These are phyloP conservation scores for Sesamia inferens DNA, from an alignment of 2,888 invertebrate species.

Conservation along the genomic window DNA sequence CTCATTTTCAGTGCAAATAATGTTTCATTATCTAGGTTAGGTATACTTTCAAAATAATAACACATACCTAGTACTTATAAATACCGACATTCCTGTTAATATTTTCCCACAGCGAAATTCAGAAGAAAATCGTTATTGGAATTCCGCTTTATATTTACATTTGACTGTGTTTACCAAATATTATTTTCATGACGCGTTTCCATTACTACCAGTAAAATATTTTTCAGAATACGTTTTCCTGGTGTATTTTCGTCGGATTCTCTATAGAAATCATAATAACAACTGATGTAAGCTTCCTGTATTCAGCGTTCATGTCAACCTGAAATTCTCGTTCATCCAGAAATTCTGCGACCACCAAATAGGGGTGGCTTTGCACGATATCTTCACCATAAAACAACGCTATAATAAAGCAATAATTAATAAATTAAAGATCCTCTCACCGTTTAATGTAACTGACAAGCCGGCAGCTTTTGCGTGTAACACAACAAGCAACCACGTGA, in stretches of 20 bases:
- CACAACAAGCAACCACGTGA: slow-evolving; percentile 51
- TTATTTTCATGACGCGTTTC: slow-evolving; percentile 29
- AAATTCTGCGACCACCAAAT: slow-evolving; percentile 2
- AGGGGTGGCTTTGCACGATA: not conserved
- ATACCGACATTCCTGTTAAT: not conserved
- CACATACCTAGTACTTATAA: not conserved
- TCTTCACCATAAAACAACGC: not conserved
- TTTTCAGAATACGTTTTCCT: slow-evolving; percentile 26
- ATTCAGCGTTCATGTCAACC: not conserved
- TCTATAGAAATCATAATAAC: slow-evolving; percentile 26
- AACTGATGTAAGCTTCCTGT: slow-evolving; percentile 24
- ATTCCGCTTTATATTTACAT: slow-evolving; percentile 36
- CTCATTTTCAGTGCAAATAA: too few relatives aligned
- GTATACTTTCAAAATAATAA: not conserved
- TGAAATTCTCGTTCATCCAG: not conserved
- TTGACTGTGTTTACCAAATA: slow-evolving; percentile 24
- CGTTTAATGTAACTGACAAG: slow-evolving; percentile 69
- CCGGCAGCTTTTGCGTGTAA: slow-evolving; percentile 60
- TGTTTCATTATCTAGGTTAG: too few relatives aligned
- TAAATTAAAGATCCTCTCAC: slow-evolving; percentile 61
- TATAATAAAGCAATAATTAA: slow-evolving; percentile 21
- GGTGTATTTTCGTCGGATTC: slow-evolving; percentile 14
- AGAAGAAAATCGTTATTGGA: slow-evolving; percentile 32
- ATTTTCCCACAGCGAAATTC: not conserved
- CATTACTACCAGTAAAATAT: slow-evolving; percentile 12